Conservation (phyloP, 2,797 vertebrate genomes). For the Melopsittacus undulatus region DNA sequence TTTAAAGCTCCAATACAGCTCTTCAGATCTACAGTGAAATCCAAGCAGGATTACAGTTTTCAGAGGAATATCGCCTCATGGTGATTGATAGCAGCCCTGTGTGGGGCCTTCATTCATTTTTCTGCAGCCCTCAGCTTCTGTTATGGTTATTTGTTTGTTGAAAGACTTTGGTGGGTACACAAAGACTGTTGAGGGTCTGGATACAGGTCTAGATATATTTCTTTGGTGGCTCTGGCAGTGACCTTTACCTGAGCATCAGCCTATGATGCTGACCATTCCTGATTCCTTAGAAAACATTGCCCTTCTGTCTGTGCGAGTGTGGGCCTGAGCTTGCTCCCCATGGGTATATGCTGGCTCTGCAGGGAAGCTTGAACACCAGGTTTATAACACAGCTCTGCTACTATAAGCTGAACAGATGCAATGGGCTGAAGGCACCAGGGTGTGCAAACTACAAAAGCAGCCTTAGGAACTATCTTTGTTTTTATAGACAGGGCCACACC, state of each 20-base stretch:
- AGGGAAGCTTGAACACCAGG: background rate
- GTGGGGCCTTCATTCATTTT: background rate
- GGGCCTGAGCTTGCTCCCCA: background rate
- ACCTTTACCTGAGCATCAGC: background rate
- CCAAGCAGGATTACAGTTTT: background rate
- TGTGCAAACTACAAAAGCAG: background rate
- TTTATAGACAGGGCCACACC: background rate
- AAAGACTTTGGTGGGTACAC: background rate
- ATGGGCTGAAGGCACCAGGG: background rate
- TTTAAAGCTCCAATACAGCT: background rate
- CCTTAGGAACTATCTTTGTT: background rate
- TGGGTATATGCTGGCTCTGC: background rate
- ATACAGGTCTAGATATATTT: background rate
- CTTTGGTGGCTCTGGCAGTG: background rate
- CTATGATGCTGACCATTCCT: background rate
- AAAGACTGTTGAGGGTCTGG: background rate
- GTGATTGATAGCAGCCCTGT: background rate
- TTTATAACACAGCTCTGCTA: background rate
- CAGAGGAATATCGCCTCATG: background rate
- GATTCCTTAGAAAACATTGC: background rate
- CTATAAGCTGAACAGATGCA: background rate
- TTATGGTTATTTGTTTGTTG: background rate
- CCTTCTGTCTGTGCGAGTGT: fast-evolving
- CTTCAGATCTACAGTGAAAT: background rate
- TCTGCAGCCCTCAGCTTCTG: background rate